Conservation (phyloP, 2,888 invertebrate genomes). For the Nudaria mundana region DNA sequence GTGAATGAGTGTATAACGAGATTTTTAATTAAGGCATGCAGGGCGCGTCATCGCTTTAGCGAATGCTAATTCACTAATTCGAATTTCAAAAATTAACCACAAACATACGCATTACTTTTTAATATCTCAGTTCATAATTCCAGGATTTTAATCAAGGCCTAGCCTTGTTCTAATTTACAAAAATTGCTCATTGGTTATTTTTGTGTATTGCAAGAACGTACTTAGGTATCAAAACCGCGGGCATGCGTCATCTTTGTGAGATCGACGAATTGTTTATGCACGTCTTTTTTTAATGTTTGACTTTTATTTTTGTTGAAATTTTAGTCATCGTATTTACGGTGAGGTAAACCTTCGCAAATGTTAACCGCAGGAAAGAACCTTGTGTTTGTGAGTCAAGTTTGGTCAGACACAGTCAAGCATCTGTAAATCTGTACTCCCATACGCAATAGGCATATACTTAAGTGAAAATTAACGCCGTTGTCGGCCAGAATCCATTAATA, state of each 20-base stretch:
- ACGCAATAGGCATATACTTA: no score
- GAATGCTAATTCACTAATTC: constrained; percentile 1
- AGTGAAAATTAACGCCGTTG: no score
- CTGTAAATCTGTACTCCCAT: no score
- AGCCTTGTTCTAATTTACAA: constrained; percentile 43
- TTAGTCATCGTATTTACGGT: constrained; percentile 2
- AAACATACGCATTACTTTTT: background rate
- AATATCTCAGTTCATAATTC: constrained; percentile 21
- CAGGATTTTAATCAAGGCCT: constrained; percentile 38
- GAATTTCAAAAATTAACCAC: constrained; percentile 8
- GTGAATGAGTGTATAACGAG: no score
- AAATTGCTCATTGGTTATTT: constrained; percentile 41
- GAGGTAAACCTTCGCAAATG: constrained; percentile 1
- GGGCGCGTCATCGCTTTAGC: background rate
- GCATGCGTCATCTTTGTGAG: constrained; percentile 23
- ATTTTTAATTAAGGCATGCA: background rate
- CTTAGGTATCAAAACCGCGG: constrained; percentile 41
- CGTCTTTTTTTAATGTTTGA: constrained; percentile 5
- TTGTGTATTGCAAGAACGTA: constrained; percentile 31
- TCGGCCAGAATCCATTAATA: no score
- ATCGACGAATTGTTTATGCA: constrained; percentile 23
- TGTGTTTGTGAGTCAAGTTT: constrained; percentile 1
- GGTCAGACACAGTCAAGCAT: no score
- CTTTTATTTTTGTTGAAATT: constrained; percentile 5
- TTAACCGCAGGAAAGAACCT: constrained; percentile 3